Percentiles rank a stretch among this genome's conserved stretches.
Evolutionary conservation across 2,888 invertebrate genomes (phyloP).

Genomic region (Gymnosoma rotundatum): DNA sequence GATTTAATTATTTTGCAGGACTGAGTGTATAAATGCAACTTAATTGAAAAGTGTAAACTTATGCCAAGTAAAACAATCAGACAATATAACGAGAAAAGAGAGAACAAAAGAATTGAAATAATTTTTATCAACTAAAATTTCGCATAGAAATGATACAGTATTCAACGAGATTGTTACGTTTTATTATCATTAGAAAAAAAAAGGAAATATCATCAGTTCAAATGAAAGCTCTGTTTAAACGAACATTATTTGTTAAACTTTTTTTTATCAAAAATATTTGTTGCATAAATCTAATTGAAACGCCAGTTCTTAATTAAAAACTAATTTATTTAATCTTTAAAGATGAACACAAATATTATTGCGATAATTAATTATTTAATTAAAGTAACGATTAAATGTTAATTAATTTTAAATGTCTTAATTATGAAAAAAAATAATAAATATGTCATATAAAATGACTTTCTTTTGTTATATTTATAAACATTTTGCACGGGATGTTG

Average conservation of each 20-base stretch:
- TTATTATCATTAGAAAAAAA: constrained; percentile 44
- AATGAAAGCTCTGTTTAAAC: constrained; percentile 1
- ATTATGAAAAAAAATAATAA: too few relatives aligned
- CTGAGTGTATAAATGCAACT: constrained; percentile 23
- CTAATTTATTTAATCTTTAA: too few relatives aligned
- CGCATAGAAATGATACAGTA: constrained; percentile 27
- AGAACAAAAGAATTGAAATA: constrained; percentile 28
- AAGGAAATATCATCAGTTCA: background rate
- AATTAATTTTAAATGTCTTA: too few relatives aligned
- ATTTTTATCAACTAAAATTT: constrained; percentile 27
- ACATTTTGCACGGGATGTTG: constrained; percentile 46
- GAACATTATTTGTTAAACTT: background rate
- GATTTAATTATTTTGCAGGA: constrained; percentile 15
- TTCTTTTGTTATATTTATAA: background rate
- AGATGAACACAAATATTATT: too few relatives aligned
- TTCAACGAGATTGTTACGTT: constrained; percentile 36
- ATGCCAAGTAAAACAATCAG: constrained; percentile 45
- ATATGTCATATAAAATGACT: background rate
- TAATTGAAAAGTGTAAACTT: constrained; percentile 55
- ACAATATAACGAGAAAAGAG: background rate
- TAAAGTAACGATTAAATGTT: too few relatives aligned
- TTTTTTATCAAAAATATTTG: background rate
- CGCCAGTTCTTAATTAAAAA: background rate
- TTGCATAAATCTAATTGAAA: constrained; percentile 11
- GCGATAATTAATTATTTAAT: too few relatives aligned